Evolutionary conservation across 2,888 invertebrate species (phyloP).

Genomic region (Drosophila birchii): DNA sequence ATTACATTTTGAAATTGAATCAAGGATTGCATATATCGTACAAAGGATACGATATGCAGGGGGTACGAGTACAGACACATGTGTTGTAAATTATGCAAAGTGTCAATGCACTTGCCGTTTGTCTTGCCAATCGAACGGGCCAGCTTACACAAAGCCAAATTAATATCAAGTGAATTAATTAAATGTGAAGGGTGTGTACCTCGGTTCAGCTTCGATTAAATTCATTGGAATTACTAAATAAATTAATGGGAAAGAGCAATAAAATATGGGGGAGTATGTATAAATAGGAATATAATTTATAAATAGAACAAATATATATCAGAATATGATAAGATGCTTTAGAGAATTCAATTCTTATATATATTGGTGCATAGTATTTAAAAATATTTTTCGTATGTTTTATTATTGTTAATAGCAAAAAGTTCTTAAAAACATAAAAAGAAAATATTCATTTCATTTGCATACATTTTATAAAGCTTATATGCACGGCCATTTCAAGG

Average conservation of each 20-base stretch:
- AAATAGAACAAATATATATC: neutral
- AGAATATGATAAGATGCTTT: neutral
- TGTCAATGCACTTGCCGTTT: slow-evolving; percentile 49
- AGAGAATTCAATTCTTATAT: neutral
- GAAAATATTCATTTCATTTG: neutral
- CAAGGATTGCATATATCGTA: slow-evolving; percentile 17
- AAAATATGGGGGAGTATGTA: neutral
- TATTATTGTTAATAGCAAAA: neutral
- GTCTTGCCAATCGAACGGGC: slow-evolving; percentile 18
- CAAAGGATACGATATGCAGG: slow-evolving; percentile 19
- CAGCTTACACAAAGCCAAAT: slow-evolving; percentile 26
- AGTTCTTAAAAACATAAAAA: too few relatives aligned
- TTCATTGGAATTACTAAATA: slow-evolving; percentile 1
- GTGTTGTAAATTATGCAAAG: slow-evolving; percentile 67
- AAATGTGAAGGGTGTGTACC: slow-evolving; percentile 8
- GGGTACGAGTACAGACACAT: slow-evolving; percentile 43
- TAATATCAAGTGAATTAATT: slow-evolving; percentile 42
- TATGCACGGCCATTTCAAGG: slow-evolving; percentile 2
- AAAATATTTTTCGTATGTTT: neutral
- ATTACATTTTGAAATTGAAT: slow-evolving; percentile 59
- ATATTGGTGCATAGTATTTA: too few relatives aligned
- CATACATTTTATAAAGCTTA: neutral
- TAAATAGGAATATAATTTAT: too few relatives aligned
- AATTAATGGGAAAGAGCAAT: neutral
- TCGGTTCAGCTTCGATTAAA: slow-evolving; percentile 11